Base-by-base conservation (phyloP, 64 coral and sea anemone species). In the Dendrophyllia cribrosa region DNA sequence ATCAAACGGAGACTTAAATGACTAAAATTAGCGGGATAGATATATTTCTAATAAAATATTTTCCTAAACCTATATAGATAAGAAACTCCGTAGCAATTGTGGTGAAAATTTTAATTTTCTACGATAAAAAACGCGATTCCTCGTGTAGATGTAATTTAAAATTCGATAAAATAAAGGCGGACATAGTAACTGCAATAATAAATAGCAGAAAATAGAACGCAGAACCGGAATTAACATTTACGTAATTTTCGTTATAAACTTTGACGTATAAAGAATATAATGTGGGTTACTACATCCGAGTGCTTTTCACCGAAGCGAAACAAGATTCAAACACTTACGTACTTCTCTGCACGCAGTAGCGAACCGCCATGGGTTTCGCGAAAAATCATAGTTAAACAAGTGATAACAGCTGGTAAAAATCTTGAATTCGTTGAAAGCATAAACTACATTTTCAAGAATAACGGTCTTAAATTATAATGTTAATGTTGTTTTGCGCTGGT, bases 321-420 rank as follows among this genome's bases (percentile, higher is more conserved):
- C 51, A 45, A 46, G 43, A 66, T 46, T 73, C 34, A 83, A 83
- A 56, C 51, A 23, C 20, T 0, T 10, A 1, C 51, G n/a, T 19
- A 64, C 14, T 5, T 17, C 61, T 6, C 13, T 13, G 14, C 61
- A 64, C 19, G 51, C 7, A 7, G 9, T 77, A 12, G 6, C 19
- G 51, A 77, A 50, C 19, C 1, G 21, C n/a, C 2, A 34, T 50
- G 56, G 7, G 19, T 77, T 53, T 77, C 20, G 50, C 48, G 75
- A 53, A 74, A n/a, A 77, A 56, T 19, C 16, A 22, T 51, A 19
- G 51, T 77, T 77, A 77, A 77, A 77, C 75, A 77, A 56, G 8
- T 23, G 48, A 56, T 23, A 7, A 16, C 75, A 77, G 75, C 50
- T 77, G 75, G 51, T 22, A 11, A 12, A 10, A 56, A 19, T 21